These are phyloP conservation scores for Crocidura indochinensis DNA, from an alignment of 2,797 vertebrate species.

Conservation along the genomic window DNA sequence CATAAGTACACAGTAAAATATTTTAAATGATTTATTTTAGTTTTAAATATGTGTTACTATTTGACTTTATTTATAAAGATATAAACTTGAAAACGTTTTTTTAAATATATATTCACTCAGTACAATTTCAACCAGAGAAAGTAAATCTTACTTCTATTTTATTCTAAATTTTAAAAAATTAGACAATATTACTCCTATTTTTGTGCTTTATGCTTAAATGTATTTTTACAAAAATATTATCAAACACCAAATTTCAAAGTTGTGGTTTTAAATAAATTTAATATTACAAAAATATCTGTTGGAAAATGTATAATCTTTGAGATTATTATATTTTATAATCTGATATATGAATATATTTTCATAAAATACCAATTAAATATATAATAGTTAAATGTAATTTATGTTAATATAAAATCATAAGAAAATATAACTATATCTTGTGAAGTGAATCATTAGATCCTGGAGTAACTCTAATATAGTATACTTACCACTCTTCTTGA, in stretches of 20 bases:
- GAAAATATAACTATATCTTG: background rate
- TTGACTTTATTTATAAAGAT: background rate
- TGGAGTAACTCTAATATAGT: background rate
- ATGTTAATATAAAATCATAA: background rate
- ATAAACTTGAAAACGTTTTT: conserved; percentile 26
- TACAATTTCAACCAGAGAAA: background rate
- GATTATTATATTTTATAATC: background rate
- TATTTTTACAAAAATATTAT: conserved; percentile 2
- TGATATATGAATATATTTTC: background rate
- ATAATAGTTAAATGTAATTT: too few species aligned
- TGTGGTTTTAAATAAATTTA: background rate
- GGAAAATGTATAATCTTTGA: background rate
- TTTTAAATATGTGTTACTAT: too few species aligned
- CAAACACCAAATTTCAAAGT: background rate
- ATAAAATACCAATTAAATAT: background rate
- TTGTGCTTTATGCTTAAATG: background rate
- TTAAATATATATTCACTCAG: background rate
- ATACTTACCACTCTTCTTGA: background rate
- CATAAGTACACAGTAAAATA: too few species aligned
- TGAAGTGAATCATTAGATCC: background rate
- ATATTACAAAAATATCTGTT: background rate
- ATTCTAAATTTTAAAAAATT: background rate
- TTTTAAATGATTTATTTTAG: too few species aligned
- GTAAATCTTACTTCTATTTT: background rate
- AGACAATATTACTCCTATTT: background rate